A percentile compares a stretch with the other conserved stretches of the same genome.
These are phyloP conservation scores for Parnassius smintheus DNA, from an alignment of 2,888 invertebrate species.

Conservation along the genomic window DNA sequence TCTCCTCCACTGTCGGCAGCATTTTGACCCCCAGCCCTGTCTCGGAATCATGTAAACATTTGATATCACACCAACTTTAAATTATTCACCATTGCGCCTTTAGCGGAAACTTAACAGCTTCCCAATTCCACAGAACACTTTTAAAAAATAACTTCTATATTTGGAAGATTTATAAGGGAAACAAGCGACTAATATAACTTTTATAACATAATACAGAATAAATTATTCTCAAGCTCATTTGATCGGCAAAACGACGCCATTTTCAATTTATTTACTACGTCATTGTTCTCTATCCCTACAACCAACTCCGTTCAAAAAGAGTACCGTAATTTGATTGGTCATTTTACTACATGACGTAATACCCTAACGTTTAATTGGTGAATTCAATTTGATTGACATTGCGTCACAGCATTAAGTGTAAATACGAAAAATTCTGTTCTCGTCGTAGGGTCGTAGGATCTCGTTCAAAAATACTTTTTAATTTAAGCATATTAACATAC, in stretches of 20 bases:
- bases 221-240: slow-evolving; percentile 62
- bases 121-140: slow-evolving; percentile 28
- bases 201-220: slow-evolving; percentile 36
- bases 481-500: slow-evolving; percentile 1
- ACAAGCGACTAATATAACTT: slow-evolving; percentile 24
- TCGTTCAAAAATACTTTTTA: slow-evolving; percentile 26
- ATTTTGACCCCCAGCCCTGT: slow-evolving; percentile 63
- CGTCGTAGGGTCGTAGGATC: slow-evolving; percentile 25
- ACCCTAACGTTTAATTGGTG: slow-evolving; percentile 14
- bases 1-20: slow-evolving; percentile 79
- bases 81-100: slow-evolving; percentile 51
- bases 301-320: slow-evolving; percentile 31
- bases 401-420: slow-evolving; percentile 8
- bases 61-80: slow-evolving; percentile 55
- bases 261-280: slow-evolving; percentile 61
- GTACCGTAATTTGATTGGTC: slow-evolving; percentile 13
- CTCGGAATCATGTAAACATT: slow-evolving; percentile 74
- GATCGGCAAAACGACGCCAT: slow-evolving; percentile 78
- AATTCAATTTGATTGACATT: slow-evolving; percentile 11
- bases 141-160: slow-evolving; percentile 3
- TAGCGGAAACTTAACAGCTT: slow-evolving; percentile 49
- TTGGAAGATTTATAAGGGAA: slow-evolving; percentile 11
- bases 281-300: slow-evolving; percentile 34
- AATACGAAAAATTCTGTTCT: slow-evolving; percentile 28
- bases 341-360: slow-evolving; percentile 10